These are phyloP conservation scores for Euleptes europaea DNA, from an alignment of 2,113 vertebrate species.

Conservation along the genomic window DNA sequence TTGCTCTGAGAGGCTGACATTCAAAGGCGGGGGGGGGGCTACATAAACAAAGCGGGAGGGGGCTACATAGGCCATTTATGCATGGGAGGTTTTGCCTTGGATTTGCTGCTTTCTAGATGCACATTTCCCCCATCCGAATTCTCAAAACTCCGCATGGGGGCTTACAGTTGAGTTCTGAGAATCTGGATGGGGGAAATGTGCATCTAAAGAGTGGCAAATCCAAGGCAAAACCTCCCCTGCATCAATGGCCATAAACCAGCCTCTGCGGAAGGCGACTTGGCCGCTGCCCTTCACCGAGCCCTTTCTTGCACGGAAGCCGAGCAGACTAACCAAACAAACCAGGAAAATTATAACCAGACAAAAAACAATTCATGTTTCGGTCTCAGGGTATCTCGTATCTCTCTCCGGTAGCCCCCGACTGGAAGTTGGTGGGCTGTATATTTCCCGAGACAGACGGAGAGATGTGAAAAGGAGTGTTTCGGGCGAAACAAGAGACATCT, in stretches of 20 bases:
- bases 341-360: background rate
- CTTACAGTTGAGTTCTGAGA: no score
- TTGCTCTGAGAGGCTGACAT: background rate
- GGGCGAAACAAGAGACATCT: slow-evolving; percentile 11
- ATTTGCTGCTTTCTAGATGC: no score
- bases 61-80: no score
- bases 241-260: background rate
- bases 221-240: no score
- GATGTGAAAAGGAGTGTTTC: background rate
- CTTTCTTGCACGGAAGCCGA: background rate
- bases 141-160: no score
- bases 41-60: no score
- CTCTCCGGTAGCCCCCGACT: background rate
- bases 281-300: background rate
- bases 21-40: background rate
- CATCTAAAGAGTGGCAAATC: no score
- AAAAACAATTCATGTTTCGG: background rate
- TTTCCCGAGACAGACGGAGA: slow-evolving; percentile 1
- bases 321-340: background rate
- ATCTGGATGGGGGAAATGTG: no score
- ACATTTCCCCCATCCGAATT: no score
- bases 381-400: background rate
- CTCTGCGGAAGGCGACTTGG: background rate
- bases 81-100: no score
- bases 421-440: background rate